Evolutionary conservation across 1,140 invertebrate species (phyloP), one percentile per base, ranked within the genome.

Genomic region (Drosophila subpulchrella): DNA sequence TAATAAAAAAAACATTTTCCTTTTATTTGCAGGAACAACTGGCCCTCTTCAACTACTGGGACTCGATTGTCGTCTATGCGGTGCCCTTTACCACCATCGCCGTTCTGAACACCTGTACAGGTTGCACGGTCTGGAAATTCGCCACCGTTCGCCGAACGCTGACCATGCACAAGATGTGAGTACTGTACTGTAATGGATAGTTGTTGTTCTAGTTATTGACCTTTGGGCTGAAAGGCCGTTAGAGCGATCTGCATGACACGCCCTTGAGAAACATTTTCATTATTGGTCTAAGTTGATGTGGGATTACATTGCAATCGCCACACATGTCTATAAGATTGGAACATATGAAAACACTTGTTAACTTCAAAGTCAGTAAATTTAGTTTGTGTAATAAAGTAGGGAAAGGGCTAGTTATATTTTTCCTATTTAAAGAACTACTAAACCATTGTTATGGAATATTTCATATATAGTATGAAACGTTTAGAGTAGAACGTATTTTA

Each of bases 81-180:
- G 66, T 97, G 24, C 96, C 96, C 0, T 94, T 96, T 61, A 92
- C 94, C 10, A 86, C 95, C 30, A 97, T 97, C 51, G 93, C 96
- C 0, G 85, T 95, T 0, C 93, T 97, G 63, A 97, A 97, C 81
- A 92, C 94, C 2, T 93, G 95, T 80, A 97, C 97, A 63, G 94
- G 94, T 17, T 91, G 93, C 6, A 94, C 94, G 2, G 94, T 97
- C 4, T 95, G 94, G 93, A 93, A 93, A 59, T 91, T 95, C 41
- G 94, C 94, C 7, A 90, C 93, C 51, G 90, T 94, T 36, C 89
- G 95, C 66, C 91, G 93, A 48, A 93, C 93, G 12, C 79, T 95
- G 83, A 95, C 94, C n/a, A 91, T 85, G 56, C 92, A 93, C 62
- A 91, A 91, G 46, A 88, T 81, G 68, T 81, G 61, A 83, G 75